Conservation (phyloP, 1,140 invertebrate species). For the Pachypeltis micranthus region DNA sequence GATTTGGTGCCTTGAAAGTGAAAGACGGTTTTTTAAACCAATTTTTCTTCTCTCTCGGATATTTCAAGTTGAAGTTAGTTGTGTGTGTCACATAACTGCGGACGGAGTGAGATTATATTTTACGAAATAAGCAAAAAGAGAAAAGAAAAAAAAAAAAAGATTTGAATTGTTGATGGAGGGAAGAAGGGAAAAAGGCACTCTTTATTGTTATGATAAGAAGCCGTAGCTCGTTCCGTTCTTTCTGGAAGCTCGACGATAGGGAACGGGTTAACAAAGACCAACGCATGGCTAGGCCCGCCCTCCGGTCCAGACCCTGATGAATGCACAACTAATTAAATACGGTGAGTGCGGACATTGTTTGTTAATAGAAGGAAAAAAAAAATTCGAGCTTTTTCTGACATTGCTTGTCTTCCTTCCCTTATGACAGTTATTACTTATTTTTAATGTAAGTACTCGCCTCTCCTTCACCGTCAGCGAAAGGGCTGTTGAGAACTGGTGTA, state of each 20-base stretch:
- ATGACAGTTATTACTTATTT: slow-evolving; percentile 8
- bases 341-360: slow-evolving; percentile 6
- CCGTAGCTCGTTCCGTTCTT: not conserved
- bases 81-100: slow-evolving; percentile 5
- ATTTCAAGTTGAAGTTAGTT: slow-evolving; percentile 4
- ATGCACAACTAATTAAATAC: slow-evolving; percentile 8
- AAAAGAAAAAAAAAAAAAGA: too few species aligned
- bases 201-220: slow-evolving; percentile 8
- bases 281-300: slow-evolving; percentile 2
- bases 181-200: not conserved
- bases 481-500: not conserved
- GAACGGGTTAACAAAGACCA: slow-evolving; percentile 7
- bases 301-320: slow-evolving; percentile 3
- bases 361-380: slow-evolving; percentile 6
- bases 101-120: slow-evolving; percentile 5
- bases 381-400: not conserved
- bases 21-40: not conserved
- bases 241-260: not conserved
- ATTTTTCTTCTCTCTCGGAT: not conserved
- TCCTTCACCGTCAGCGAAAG: slow-evolving; percentile 3
- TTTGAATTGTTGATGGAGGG: too few species aligned
- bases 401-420: not conserved
- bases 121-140: not conserved
- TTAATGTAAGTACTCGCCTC: slow-evolving; percentile 5
- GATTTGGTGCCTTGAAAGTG: slow-evolving; percentile 3